These are phyloP conservation scores for Agonopterix heracliana DNA, from an alignment of 2,888 invertebrate species.

Conservation along the genomic window DNA sequence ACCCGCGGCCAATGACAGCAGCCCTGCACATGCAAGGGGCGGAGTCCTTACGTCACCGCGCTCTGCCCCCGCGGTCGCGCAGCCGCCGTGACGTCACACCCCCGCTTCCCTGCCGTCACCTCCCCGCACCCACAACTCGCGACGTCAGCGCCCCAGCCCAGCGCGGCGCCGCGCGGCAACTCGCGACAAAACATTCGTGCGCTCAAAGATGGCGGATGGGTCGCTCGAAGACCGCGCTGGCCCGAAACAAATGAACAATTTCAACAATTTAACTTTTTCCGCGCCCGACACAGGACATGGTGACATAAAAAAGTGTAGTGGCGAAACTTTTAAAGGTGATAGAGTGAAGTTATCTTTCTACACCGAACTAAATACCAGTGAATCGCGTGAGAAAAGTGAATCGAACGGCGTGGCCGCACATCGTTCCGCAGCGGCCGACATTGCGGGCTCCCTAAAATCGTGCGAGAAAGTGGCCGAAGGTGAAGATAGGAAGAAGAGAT, in stretches of 20 bases:
- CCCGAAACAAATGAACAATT: constrained; percentile 74
- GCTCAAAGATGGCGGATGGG: constrained; percentile 91
- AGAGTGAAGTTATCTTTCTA: constrained; percentile 68
- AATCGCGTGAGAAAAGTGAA: constrained; percentile 75
- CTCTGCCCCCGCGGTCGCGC: constrained; percentile 64
- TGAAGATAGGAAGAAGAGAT: constrained; percentile 87
- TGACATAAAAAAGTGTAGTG: constrained; percentile 76
- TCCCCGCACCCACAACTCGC: constrained; percentile 40
- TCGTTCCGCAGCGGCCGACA: constrained; percentile 45
- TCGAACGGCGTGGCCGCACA: constrained; percentile 30
- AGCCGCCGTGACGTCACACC: constrained; percentile 72
- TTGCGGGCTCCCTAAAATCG: constrained; percentile 45
- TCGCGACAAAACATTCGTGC: constrained; percentile 77
- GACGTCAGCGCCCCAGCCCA: constrained; percentile 43
- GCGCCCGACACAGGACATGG: constrained; percentile 64
- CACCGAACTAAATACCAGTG: constrained; percentile 68
- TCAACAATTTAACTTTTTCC: constrained; percentile 74
- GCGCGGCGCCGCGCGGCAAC: constrained; percentile 50
- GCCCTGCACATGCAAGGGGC: constrained; percentile 71
- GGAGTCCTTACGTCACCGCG: constrained; percentile 72
- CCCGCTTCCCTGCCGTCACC: constrained; percentile 12
- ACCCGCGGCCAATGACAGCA: constrained; percentile 72
- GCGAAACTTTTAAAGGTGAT: constrained; percentile 53
- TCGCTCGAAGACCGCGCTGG: constrained; percentile 79
- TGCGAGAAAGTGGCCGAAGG: constrained; percentile 49